Evolutionary conservation across 1,140 invertebrate species (phyloP).

Genomic region (Globodera rostochiensis): DNA sequence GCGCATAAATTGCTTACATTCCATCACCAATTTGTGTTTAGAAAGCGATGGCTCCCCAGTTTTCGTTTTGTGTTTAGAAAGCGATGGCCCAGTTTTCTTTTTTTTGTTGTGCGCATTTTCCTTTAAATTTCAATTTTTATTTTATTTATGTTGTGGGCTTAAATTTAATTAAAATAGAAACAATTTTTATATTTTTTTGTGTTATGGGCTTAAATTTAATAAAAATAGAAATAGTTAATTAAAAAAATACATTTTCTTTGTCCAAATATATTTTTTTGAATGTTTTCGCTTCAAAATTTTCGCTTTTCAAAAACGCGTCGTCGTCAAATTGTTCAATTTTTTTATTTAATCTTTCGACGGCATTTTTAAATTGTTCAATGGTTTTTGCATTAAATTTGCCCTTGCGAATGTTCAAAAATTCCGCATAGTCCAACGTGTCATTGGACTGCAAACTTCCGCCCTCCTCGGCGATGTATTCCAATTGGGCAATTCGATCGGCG

Average conservation of each 20-base stretch:
- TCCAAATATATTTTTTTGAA: background rate
- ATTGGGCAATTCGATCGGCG: background rate
- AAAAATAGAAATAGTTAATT: background rate
- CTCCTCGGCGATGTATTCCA: background rate
- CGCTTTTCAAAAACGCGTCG: background rate
- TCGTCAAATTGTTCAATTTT: background rate
- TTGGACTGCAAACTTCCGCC: slow-evolving; percentile 23
- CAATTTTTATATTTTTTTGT: background rate
- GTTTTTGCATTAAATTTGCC: background rate
- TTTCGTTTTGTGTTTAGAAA: background rate
- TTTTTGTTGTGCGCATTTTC: background rate
- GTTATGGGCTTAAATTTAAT: background rate
- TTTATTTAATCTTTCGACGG: background rate
- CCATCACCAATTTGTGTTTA: slow-evolving; percentile 1
- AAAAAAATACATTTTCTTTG: background rate
- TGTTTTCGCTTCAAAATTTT: too few relatives aligned
- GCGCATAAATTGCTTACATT: slow-evolving; percentile 30
- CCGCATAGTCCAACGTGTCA: slow-evolving; percentile 7
- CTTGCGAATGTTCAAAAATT: background rate
- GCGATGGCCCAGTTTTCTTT: background rate
- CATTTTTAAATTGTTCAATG: background rate
- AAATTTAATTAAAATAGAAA: too few relatives aligned
- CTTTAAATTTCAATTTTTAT: background rate
- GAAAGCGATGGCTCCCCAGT: background rate
- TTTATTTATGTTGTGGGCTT: too few relatives aligned